Evolutionary conservation across 2,888 invertebrate genomes (phyloP), one percentile per base, ranked within the genome.

Genomic region (Macaria liturata): DNA sequence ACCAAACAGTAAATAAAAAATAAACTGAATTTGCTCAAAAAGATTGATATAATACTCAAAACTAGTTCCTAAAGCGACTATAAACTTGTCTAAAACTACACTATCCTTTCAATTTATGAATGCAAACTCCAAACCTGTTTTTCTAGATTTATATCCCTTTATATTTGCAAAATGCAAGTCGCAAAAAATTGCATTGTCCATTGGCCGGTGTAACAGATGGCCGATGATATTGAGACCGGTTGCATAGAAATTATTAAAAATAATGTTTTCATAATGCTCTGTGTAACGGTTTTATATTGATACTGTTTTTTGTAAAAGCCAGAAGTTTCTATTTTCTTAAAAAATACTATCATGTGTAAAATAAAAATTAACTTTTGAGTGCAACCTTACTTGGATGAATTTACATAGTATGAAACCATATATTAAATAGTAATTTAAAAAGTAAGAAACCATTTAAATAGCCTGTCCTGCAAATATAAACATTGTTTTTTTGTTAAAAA

Each of bases 181-280:
- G 80, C 76, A 75, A 85, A 86, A 80, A 81, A 77, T 69, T 83
- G 79, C 81, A 80, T 81, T 86, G 83, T 85, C 65, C 46, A 72
- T 70, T 68, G n/a, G n/a, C n/a, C n/a, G n/a, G n/a, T n/a, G 72
- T 67, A 72, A 81, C 89, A 88, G 88, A 87, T 89, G 89, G 82
- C 71, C 73, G 70, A 69, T 67, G 64, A 71, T 69, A 75, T 74
- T 73, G 74, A 67, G 67, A 69, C 57, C 45, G 54, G 40, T 51
- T 63, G 4, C 4, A n/a, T n/a, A 42, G 68, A 69, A 73, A 69
- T 69, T 64, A 69, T 68, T 69, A 69, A 64, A 61, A 71, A 70
- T 9, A 30, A 9, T 44, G 46, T 39, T 32, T 68, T 68, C 57
- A 47, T 66, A 62, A 69, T 65, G 62, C 64, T 51, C 46, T 54